phyloP scores from a whole-genome alignment of 1,140 invertebrate genomes.

The Piezodorus guildinii region DNA sequence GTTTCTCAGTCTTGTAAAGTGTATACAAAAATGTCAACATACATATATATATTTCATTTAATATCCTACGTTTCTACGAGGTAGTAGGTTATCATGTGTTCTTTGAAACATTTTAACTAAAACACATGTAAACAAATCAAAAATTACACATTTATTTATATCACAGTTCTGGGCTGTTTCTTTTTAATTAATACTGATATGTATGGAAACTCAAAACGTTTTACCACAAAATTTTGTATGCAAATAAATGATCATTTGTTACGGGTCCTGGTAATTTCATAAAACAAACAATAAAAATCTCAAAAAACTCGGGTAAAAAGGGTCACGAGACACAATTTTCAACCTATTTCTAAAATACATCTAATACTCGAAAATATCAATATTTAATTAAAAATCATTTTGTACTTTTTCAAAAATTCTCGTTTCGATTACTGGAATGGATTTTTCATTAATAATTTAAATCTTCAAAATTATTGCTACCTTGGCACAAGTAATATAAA shows the following conservation, averaged over 20 bases:
- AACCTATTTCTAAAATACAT: constrained; percentile 9
- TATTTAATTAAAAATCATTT: background rate
- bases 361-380: constrained; percentile 1
- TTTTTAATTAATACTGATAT: constrained; percentile 8
- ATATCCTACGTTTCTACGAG: constrained; percentile 13
- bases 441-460: background rate
- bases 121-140: constrained; percentile 4
- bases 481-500: constrained; percentile 6
- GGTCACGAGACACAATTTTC: constrained; percentile 16
- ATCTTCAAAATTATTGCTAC: constrained; percentile 8
- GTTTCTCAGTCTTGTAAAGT: constrained; percentile 15
- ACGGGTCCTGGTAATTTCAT: constrained; percentile 3
- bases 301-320: constrained; percentile 13
- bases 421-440: constrained; percentile 7
- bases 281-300: constrained; percentile 3
- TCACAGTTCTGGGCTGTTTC: constrained; percentile 8
- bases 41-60: constrained; percentile 17
- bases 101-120: background rate
- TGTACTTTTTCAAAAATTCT: constrained; percentile 8
- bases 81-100: constrained; percentile 12
- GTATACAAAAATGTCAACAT: constrained; percentile 15
- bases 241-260: background rate
- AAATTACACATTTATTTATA: constrained; percentile 11
- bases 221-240: background rate
- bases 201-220: constrained; percentile 5